Conservation (phyloP, 1,140 invertebrate genomes). For the Drosophila nebulosa region DNA sequence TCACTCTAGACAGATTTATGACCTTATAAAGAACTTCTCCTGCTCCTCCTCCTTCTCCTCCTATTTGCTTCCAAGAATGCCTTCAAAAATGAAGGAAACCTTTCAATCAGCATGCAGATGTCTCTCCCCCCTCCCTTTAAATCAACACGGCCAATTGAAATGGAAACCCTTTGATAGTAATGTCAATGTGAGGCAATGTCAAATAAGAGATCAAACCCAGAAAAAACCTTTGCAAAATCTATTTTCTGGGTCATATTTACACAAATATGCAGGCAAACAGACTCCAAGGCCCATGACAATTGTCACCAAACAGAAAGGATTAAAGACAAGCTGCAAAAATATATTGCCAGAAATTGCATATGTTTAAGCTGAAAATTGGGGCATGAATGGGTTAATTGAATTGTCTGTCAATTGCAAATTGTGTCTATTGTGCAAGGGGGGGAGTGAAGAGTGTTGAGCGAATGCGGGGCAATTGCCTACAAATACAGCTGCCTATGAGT, state of each 20-base stretch:
- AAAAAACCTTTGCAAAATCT: slow-evolving; percentile 24
- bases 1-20: slow-evolving; percentile 45
- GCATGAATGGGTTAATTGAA: slow-evolving; percentile 46
- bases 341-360: slow-evolving; percentile 4
- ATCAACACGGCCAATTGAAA: not conserved
- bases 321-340: slow-evolving; percentile 61
- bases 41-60: not conserved
- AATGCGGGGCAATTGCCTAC: slow-evolving; percentile 2
- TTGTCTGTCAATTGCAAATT: slow-evolving; percentile 43
- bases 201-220: not conserved
- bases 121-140: too few relatives aligned
- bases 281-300: slow-evolving; percentile 14
- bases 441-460: not conserved
- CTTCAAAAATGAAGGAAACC: slow-evolving; percentile 35
- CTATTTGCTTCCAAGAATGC: slow-evolving; percentile 9
- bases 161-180: not conserved
- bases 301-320: not conserved
- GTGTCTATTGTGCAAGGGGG: slow-evolving; percentile 17
- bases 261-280: slow-evolving; percentile 50
- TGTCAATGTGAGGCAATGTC: not conserved
- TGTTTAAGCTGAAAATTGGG: slow-evolving; percentile 1
- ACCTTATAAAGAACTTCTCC: slow-evolving; percentile 23
- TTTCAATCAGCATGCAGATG: not conserved
- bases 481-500: slow-evolving; percentile 55
- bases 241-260: slow-evolving; percentile 62